These are phyloP conservation scores for Biston betularia DNA, from an alignment of 2,888 invertebrate species.

Conservation along the genomic window DNA sequence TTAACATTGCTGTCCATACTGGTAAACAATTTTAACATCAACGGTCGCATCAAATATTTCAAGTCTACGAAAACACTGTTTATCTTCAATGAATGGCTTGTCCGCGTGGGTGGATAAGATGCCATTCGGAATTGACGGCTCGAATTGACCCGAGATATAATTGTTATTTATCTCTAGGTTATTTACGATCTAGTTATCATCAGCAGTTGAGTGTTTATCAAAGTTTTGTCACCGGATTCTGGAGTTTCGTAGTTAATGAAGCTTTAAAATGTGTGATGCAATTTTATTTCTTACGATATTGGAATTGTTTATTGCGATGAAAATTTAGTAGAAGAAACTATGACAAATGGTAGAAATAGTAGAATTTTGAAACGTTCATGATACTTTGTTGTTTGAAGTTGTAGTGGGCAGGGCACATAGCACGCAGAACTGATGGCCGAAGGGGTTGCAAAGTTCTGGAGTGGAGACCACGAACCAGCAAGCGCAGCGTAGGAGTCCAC, in stretches of 20 bases:
- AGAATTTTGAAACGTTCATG: neutral
- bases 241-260: conserved; percentile 25
- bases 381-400: too few species aligned
- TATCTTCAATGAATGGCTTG: conserved; percentile 58
- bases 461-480: too few species aligned
- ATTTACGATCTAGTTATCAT: conserved; percentile 59
- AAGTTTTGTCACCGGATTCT: conserved; percentile 31
- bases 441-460: too few species aligned
- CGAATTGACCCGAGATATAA: conserved; percentile 65
- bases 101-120: conserved; percentile 68
- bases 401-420: too few species aligned
- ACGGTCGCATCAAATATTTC: conserved; percentile 35
- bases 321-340: neutral
- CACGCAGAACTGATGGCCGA: too few species aligned
- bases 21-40: conserved; percentile 30
- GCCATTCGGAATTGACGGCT: conserved; percentile 66
- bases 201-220: conserved; percentile 34
- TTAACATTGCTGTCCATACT: conserved; percentile 4
- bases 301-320: neutral
- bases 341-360: neutral
- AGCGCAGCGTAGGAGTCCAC: too few species aligned
- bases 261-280: conserved; percentile 28
- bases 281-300: conserved; percentile 5
- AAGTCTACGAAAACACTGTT: conserved; percentile 37
- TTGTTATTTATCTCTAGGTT: conserved; percentile 68